Base-by-base conservation (phyloP, 1,140 invertebrate genomes). In the Habropoda laboriosa region DNA sequence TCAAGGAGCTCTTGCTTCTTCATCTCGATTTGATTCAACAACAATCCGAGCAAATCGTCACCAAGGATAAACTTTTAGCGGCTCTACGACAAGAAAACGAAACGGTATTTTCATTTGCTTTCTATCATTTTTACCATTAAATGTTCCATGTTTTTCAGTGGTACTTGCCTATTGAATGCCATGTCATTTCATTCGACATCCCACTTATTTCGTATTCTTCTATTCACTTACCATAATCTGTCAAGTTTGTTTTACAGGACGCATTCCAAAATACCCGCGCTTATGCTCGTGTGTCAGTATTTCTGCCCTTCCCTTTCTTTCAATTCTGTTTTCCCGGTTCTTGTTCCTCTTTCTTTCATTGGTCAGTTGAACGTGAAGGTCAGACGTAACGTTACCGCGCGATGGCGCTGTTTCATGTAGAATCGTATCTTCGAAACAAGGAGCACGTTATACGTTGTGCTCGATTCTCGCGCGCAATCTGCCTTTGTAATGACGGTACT, bases 11-110 rank as follows among this genome's bases (percentile, higher is more conserved):
- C 87, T 88, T 96, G 72, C 89, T 96, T n/a, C 90, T 96, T n/a
- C 95, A 96, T 90, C 91, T 96, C 70, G 95, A 96, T 89, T 89
- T 96, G 47, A 96, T 96, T 86, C 96, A 96, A 90, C 95, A 96
- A 87, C 96, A 96, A 87, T 95, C 95, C 49, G 95, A 96, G 85
- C 94, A 95, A 79, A 93, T 96, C 79, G 90, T 94, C 75, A 94
- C 94, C 79, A 96, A 96, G 92, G 96, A 96, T 82, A 95, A 95
- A 85, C 92, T 94, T 32, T 91, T 96, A 42, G 92, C 93, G 61
- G 91, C 93, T 60, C 90, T 96, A n/a, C 92, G 94, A 84, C 93
- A 95, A 88, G 95, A 96, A 91, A 95, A 95, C 91, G 95, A 95
- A 92, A 94, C 94, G 93, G 95, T 96, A 93, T 64, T 49, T 64